phyloP scores from a whole-genome alignment of 2,888 invertebrate species.

The Athalia circularis region DNA sequence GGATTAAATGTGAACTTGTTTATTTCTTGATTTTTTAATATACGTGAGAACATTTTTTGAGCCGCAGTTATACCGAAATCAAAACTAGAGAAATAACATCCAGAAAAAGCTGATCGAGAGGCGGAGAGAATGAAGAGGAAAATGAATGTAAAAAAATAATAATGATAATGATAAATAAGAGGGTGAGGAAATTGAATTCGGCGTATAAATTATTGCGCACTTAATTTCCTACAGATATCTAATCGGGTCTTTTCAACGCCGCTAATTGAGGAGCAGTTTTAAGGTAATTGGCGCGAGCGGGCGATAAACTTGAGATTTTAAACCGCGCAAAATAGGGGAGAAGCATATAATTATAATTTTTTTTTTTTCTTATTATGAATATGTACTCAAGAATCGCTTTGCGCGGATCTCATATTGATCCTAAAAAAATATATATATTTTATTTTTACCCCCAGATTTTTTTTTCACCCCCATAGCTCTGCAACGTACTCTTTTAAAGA shows the following conservation, averaged over 20 bases:
- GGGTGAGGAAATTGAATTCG: background rate
- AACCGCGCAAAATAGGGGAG: constrained; percentile 1
- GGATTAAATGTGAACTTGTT: too few relatives aligned
- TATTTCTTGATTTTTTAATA: too few relatives aligned
- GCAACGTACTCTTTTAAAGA: too few relatives aligned
- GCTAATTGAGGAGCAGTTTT: constrained; percentile 33
- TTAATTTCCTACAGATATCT: constrained; percentile 26
- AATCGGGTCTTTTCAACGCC: constrained; percentile 21
- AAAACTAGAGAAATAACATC: too few relatives aligned
- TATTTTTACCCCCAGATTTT: too few relatives aligned
- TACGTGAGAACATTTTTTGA: too few relatives aligned
- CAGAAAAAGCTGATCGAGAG: too few relatives aligned
- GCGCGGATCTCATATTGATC: constrained; percentile 18
- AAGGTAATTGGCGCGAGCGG: constrained; percentile 20
- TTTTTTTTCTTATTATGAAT: constrained; percentile 15
- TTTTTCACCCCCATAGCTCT: too few relatives aligned
- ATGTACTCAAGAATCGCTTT: constrained; percentile 28
- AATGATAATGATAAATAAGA: background rate
- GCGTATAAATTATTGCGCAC: constrained; percentile 11
- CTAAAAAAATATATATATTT: background rate
- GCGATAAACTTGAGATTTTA: constrained; percentile 35
- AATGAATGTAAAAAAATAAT: background rate
- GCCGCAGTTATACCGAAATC: too few relatives aligned
- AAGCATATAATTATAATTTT: background rate
- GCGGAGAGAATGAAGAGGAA: too few relatives aligned